These are phyloP conservation scores for Pelvicachromis taeniatus DNA, from an alignment of 2,113 vertebrate species.

Conservation along the genomic window DNA sequence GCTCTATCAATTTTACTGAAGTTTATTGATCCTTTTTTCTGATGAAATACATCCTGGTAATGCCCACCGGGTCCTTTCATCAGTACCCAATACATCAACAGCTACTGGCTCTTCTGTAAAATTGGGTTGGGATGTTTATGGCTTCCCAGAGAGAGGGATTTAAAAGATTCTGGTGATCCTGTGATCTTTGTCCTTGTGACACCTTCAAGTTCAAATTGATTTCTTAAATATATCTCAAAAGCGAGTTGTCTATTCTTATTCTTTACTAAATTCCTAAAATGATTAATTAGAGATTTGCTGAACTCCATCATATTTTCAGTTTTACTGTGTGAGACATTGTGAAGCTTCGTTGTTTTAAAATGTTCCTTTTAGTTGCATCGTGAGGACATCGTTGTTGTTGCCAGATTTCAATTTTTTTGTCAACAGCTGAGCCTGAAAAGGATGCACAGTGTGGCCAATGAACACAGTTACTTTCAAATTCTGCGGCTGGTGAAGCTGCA, in stretches of 20 bases:
- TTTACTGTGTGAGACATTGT: background rate
- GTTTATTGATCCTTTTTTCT: background rate
- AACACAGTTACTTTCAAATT: background rate
- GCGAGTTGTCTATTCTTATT: background rate
- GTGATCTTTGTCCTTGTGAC: background rate
- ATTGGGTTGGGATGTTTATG: background rate
- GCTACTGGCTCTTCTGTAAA: background rate
- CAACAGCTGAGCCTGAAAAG: background rate
- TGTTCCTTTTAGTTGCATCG: background rate
- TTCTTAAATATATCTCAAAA: background rate
- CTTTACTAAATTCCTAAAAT: background rate
- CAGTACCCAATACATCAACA: background rate
- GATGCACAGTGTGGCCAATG: background rate
- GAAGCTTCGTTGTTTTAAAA: background rate
- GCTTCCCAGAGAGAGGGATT: background rate
- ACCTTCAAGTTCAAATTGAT: background rate
- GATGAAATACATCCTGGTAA: background rate
- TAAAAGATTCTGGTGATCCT: background rate
- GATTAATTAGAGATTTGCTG: background rate
- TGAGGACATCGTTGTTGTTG: background rate
- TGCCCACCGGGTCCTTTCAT: background rate
- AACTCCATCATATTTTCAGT: background rate
- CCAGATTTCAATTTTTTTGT: background rate
- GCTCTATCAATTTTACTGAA: background rate
- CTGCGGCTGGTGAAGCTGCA: background rate